Base-by-base conservation (phyloP, 2,888 invertebrate genomes). In the Pseudeuparius sepicola region DNA sequence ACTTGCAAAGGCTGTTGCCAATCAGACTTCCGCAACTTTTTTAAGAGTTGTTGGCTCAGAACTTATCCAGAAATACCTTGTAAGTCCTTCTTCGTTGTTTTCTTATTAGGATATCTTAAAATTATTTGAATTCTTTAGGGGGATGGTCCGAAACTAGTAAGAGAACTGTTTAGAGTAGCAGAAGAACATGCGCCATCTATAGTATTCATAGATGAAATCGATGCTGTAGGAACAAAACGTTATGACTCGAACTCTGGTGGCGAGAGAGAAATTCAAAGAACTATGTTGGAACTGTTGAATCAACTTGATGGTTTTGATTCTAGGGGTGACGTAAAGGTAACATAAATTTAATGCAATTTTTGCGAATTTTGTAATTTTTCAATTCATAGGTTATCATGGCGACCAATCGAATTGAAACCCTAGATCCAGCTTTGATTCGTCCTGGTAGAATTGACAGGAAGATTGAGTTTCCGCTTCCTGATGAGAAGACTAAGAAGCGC, bases 171-270 rank as follows among this genome's bases (percentile, higher is more conserved):
- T 65, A 72, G 97, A 51, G 97, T 98, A n/a, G 98, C 98, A 1
- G 97, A 98, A 59, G 97, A 98, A 58, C 94, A 98, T 67, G 96
- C 98, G 1, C 98, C 98, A 0, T 96, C 97, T 2, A 98, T 98
- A 63, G 96, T 98, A 7, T 98, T 98, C 58, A 98, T 98, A 52
- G 98, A 98, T 71, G 98, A 98, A 74, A 98, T 98, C 53, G 98
- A 98, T 71, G 97, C 97, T 15, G 90, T 97, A 9, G 97, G 97
- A 37, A 97, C 96, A 4, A 98, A 97, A 66, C 78, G 94, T 60
- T 98, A 97, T 60, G 98, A 98, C 57, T 97, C 97, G 1, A 98
- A 98, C 63, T 97, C 96, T 32, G 98, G 98, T 23, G 98, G 98
- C 39, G 98, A 99, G 61, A 75, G 97, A 43, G 98, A 98, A 74